Conservation (phyloP, 2,113 vertebrate genomes). For the Amphiprion percula region DNA sequence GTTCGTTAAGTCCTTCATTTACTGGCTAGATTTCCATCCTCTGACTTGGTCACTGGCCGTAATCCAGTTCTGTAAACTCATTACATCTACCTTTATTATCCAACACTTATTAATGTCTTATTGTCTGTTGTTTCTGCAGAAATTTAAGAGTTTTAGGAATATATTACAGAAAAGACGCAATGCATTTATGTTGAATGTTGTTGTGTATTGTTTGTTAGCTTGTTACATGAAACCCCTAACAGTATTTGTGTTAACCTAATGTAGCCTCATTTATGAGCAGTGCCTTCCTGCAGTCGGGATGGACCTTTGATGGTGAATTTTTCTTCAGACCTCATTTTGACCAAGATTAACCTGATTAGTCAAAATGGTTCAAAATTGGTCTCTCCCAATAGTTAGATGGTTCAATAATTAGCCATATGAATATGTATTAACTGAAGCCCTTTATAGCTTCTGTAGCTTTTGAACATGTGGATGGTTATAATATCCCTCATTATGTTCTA, state of each 20-base stretch:
- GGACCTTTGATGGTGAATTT: not conserved
- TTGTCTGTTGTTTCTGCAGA: not conserved
- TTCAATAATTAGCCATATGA: conserved; percentile 53
- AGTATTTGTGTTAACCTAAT: not conserved
- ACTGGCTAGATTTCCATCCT: too few species aligned
- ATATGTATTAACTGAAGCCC: conserved; percentile 64
- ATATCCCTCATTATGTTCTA: conserved; percentile 66
- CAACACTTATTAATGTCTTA: not conserved
- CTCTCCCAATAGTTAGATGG: conserved; percentile 32
- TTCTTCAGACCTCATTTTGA: conserved; percentile 22
- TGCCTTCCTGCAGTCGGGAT: conserved; percentile 1
- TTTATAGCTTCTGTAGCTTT: conserved; percentile 54
- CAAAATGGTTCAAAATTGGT: conserved; percentile 7
- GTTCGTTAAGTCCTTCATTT: too few species aligned
- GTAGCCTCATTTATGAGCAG: not conserved
- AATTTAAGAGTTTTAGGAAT: not conserved
- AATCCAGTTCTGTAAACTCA: not conserved
- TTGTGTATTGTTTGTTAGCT: too few species aligned
- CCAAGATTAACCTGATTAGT: conserved; percentile 30
- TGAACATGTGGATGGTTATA: conserved; percentile 64
- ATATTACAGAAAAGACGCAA: not conserved
- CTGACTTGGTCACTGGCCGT: too few species aligned
- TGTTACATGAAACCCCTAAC: too few species aligned
- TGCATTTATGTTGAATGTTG: too few species aligned
- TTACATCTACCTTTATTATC: not conserved